Evolutionary conservation across 2,797 vertebrate genomes (phyloP), one percentile per base, ranked within the genome.

Genomic region (Strix occidentalis): DNA sequence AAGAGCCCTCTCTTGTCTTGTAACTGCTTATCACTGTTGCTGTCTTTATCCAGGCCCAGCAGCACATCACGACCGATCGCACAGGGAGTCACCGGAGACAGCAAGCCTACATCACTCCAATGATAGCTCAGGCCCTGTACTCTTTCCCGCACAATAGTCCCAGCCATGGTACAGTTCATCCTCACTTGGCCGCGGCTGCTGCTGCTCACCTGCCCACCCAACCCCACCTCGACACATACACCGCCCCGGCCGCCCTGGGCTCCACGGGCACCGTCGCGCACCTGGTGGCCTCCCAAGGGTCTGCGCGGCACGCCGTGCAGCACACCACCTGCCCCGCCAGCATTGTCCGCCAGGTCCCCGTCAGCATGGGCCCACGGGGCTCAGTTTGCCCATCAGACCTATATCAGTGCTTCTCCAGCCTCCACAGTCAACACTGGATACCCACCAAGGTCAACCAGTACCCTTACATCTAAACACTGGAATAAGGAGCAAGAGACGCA

Each of bases 391-490:
- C 99, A 99, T 96, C 99, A 99, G 98, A 99, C 99, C 94, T 99
- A 99, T 97, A 99, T 99, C 98, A 99, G 99, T 98, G 99, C 99
- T 96, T 99, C 99, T 39, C 99, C 99, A 35, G 99, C 99, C 97
- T 99, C 99, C 97, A 98, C 99, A 57, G 99, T 99, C 98, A 99
- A 99, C 99, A 99, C 99, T 99, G 99, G 99, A 99, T 99, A 99
- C 99, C 99, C 95, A 98, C 99, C 96, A 99, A 99, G 99, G 99
- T 99, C 97, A 99, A 99, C 99, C 99, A 99, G 98, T 99, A 99
- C 98, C 99, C 99, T 97, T 99, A 99, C 98, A 99, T 99, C 99
- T 98, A 98, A 97, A 97, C 97, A 97, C 97, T 97, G 97, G 97
- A 96, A 93, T 77, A 74, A 89, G 90, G 85, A 94, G 85, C 17